Base-by-base conservation (phyloP, 2,113 vertebrate genomes). In the Dromaius novaehollandiae region DNA sequence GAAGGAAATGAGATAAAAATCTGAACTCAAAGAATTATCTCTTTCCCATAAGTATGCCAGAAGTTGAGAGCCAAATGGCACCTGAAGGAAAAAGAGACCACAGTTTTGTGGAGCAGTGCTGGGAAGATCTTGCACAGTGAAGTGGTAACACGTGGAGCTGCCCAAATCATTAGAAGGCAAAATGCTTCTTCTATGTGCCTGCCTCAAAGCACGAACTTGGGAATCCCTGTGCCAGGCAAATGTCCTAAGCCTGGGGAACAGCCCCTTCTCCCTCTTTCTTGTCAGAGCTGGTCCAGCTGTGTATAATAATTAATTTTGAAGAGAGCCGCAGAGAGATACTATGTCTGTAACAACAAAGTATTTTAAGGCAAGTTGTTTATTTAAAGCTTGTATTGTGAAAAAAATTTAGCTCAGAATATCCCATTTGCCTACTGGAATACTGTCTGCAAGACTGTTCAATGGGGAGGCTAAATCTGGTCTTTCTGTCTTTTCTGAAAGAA, bases 181-280 rank as follows among this genome's bases (percentile, higher is more conserved):
- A 86, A 86, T 40, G 7, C 13, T 88, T 86, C 40, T 75, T 84
- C 12, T 10, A 68, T 22, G 26, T 92, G 22, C 32, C 8, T 13
- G 42, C 14, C 30, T 86, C 18, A 89, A 60, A 70, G 42, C 11
- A 71, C 46, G 18, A 70, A 71, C 46, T 78, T 5, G 6, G 30
- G 40, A 77, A 65, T 36, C 12, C 11, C 40, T 44, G 8, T 77
- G 17, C 25, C 64, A 66, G 30, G 38, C 4, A 79, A 68, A 78
- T 50, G 10, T 26, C 16, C 8, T 38, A 14, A 11, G 3, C 0
- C 1, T 77, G 32, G 36, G 30, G 69, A 86, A 48, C 0, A 3
- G 16, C 22, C 24, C 0, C 0, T 55, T 55, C 5, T 90, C 15
- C 9, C 13, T 68, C 22, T 70, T 71, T 85, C 48, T 48, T 53